phyloP scores from a whole-genome alignment of 2,797 vertebrate genomes.

The Meda fulgida region DNA sequence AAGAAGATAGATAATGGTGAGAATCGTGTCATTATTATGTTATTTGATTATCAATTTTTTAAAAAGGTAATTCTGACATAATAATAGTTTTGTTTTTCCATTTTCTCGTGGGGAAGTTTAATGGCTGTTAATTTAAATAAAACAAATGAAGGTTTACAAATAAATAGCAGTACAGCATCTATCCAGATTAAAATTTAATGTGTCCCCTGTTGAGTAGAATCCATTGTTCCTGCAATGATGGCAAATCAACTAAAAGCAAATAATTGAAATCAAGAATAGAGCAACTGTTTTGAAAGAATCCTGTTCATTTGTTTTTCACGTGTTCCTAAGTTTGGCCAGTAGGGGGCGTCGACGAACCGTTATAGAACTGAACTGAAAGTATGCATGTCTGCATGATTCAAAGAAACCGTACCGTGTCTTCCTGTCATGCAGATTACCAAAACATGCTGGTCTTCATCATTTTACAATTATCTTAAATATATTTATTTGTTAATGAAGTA shows the following conservation, averaged over 20 bases:
- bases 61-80: background rate
- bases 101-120: background rate
- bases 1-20: background rate
- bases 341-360: constrained; percentile 6
- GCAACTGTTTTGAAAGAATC: background rate
- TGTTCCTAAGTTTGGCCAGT: background rate
- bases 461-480: background rate
- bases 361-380: background rate
- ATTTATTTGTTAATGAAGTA: background rate
- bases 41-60: background rate
- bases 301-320: background rate
- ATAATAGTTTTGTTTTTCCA: background rate
- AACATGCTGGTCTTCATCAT: background rate
- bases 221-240: background rate
- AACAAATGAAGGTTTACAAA: background rate
- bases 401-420: background rate
- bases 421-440: background rate
- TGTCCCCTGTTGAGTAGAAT: background rate
- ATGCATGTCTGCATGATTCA: background rate
- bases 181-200: background rate
- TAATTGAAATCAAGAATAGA: background rate
- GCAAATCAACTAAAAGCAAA: background rate
- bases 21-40: background rate
- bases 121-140: background rate
- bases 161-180: background rate